Base-by-base conservation (phyloP, 2,113 vertebrate species). In the Polyodon spathula region DNA sequence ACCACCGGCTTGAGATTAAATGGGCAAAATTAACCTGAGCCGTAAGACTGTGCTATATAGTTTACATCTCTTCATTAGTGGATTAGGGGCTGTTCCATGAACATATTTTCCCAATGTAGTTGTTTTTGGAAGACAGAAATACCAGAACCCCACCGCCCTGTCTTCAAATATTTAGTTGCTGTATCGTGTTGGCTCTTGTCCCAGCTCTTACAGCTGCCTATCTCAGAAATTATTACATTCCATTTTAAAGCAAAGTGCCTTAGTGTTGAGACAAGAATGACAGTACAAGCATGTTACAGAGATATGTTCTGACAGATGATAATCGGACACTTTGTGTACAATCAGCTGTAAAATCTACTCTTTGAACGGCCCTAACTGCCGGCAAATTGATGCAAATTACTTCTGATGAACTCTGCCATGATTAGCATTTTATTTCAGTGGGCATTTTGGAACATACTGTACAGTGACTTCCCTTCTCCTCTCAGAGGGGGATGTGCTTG, bases 281-380 rank as follows among this genome's bases (percentile, higher is more conserved):
- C 40, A 42, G 15, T 40, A 15, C 8, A 7, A 15, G n/a, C 56
- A 41, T 6, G n/a, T 37, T 16, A 16, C 6, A 40, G 56, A 58
- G 56, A 58, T 58, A 40, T n/a, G 42, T 14, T 39, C 40, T 38
- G 54, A 56, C 66, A 60, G 62, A 59, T 68, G 72, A 71, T 74
- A 72, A 76, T 53, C 70, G 56, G 63, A 17, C 68, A 62, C 67
- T 73, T 75, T 72, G 70, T 74, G 62, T 48, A 63, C 62, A 75
- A 75, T 72, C 68, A 66, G 69, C 63, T 62, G 67, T 74, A 64
- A 70, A 78, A 74, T 74, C 67, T 59, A 37, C 59, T 15, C 61
- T 40, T 69, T 70, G 56, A 63, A 58, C 52, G 4, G 64, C 9
- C 41, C 8, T 7, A 14, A 55, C 50, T 66, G 54, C 40, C 44